Percentiles rank a stretch among this genome's conserved stretches.
These are phyloP conservation scores for Planococcus citri DNA, from an alignment of 1,140 invertebrate genomes.

Conservation along the genomic window DNA sequence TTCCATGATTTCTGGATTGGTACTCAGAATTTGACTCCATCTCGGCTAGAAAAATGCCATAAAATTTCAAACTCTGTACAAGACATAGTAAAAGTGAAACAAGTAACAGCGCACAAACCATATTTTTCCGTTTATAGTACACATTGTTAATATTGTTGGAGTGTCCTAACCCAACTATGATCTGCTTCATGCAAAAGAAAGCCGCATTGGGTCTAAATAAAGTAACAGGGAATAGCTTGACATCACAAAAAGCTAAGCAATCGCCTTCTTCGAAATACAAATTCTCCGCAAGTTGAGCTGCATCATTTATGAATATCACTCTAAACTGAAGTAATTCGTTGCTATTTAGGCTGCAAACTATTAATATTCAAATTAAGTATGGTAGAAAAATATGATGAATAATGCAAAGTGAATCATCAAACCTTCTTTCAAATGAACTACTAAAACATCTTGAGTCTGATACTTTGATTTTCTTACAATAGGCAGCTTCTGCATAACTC, in stretches of 20 bases:
- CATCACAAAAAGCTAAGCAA: neutral
- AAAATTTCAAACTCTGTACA: neutral
- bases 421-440: neutral
- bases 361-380: neutral
- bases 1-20: no score
- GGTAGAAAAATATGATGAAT: neutral
- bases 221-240: neutral
- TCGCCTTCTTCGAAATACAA: neutral
- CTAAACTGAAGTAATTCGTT: neutral
- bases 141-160: neutral
- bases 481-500: neutral
- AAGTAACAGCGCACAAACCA: neutral
- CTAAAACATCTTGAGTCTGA: neutral
- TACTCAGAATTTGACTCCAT: neutral
- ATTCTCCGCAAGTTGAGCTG: neutral
- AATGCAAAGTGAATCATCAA: neutral
- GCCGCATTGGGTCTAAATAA: neutral
- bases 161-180: neutral
- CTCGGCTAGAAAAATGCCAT: neutral
- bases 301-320: neutral
- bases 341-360: neutral
- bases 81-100: neutral
- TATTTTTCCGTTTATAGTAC: neutral
- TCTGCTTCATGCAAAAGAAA: neutral
- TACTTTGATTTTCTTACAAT: neutral